Evolutionary conservation across 2,113 vertebrate genomes (phyloP).

Genomic region (Lepisosteus osseus): DNA sequence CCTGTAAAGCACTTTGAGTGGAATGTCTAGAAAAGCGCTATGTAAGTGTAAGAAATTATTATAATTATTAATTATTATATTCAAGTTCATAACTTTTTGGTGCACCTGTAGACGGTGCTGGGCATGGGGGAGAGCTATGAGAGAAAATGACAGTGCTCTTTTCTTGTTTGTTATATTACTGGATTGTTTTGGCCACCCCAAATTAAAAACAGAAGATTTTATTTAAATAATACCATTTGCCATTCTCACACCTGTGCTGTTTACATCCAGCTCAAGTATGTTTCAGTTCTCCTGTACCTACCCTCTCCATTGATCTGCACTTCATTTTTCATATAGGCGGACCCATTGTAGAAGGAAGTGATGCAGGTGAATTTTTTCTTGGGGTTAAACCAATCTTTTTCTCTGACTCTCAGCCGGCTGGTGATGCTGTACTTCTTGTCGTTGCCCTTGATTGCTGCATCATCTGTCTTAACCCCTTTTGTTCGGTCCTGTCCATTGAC

Average conservation of each 20-base stretch:
- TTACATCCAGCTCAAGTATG: background rate
- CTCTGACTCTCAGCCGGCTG: constrained; percentile 62
- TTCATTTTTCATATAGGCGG: accelerated
- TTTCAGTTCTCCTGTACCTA: background rate
- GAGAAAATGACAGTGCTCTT: no score
- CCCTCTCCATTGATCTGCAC: constrained; percentile 35
- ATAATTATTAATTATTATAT: no score
- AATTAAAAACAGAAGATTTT: background rate
- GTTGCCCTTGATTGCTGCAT: background rate
- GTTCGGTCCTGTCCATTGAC: constrained; percentile 41
- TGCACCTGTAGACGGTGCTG: no score
- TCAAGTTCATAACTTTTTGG: no score
- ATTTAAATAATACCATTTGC: background rate
- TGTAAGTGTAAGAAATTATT: no score
- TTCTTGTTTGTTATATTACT: background rate
- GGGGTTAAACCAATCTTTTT: constrained; percentile 54
- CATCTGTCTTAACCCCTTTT: constrained; percentile 49
- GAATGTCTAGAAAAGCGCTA: no score
- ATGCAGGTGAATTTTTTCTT: constrained; percentile 53
- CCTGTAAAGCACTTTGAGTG: no score
- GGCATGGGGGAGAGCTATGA: no score
- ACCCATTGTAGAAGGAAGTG: constrained; percentile 36
- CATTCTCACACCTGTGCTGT: background rate
- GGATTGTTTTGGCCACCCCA: background rate
- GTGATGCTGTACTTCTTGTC: constrained; percentile 48